These are phyloP conservation scores for Rousettus madagascariensis DNA, from an alignment of 2,797 vertebrate genomes.

Conservation along the genomic window DNA sequence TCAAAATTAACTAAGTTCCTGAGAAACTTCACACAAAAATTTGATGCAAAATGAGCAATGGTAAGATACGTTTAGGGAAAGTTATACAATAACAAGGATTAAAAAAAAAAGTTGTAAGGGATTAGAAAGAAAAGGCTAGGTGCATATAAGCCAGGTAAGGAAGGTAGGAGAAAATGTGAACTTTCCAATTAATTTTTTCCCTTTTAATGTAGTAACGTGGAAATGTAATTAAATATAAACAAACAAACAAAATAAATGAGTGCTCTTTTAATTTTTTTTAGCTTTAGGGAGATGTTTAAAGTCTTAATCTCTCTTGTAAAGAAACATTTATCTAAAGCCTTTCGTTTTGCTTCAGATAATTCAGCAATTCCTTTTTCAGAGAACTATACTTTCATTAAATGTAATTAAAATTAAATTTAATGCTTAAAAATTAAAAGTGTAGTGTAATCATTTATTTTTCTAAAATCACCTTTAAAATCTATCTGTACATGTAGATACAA, in stretches of 20 bases:
- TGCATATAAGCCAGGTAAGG: neutral
- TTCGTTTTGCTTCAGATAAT: neutral
- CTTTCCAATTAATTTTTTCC: neutral
- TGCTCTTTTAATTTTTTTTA: neutral
- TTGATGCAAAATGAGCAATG: neutral
- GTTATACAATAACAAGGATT: neutral
- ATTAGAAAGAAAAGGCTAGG: neutral
- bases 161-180: neutral
- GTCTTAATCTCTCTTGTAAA: neutral
- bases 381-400: neutral
- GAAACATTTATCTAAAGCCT: neutral
- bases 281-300: neutral
- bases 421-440: neutral
- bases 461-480: neutral
- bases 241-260: neutral
- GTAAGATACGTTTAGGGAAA: constrained; percentile 5
- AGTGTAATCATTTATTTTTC: neutral
- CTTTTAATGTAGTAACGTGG: neutral
- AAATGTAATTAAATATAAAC: neutral
- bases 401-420: neutral
- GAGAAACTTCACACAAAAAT: neutral
- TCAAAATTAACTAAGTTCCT: neutral
- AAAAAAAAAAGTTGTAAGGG: neutral
- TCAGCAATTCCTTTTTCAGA: constrained; percentile 14
- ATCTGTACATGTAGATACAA: neutral